These are phyloP conservation scores for Sorex maritimensis DNA, from an alignment of 2,797 vertebrate species.

Conservation along the genomic window DNA sequence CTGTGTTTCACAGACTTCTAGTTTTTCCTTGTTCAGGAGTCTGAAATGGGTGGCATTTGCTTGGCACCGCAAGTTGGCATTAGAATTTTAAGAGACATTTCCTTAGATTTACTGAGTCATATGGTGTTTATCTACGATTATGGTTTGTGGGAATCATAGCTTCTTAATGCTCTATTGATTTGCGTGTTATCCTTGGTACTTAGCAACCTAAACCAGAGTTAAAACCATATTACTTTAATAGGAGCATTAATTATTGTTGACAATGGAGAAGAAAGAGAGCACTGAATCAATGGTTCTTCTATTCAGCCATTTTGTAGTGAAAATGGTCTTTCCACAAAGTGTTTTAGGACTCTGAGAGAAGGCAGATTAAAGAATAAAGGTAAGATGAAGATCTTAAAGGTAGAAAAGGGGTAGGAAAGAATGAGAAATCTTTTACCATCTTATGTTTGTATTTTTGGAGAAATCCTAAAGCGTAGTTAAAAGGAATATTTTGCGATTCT, in stretches of 20 bases:
- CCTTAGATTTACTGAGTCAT: constrained; percentile 77
- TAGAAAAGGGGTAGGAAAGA: background rate
- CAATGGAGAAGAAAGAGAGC: constrained; percentile 50
- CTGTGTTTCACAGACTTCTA: constrained; percentile 57
- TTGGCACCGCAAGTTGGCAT: constrained; percentile 73
- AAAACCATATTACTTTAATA: constrained; percentile 73
- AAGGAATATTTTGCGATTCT: constrained; percentile 10
- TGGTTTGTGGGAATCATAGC: constrained; percentile 60
- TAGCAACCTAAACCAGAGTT: constrained; percentile 79
- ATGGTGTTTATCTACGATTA: constrained; percentile 79
- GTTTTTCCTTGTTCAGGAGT: constrained; percentile 64
- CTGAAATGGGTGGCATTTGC: constrained; percentile 59
- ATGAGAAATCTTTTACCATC: background rate
- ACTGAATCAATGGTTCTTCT: background rate
- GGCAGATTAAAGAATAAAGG: background rate
- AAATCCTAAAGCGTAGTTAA: background rate
- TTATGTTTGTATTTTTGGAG: background rate
- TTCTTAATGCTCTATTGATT: constrained; percentile 75
- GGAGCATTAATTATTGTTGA: constrained; percentile 74
- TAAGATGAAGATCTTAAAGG: constrained; percentile 50
- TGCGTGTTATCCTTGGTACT: constrained; percentile 70
- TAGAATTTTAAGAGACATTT: constrained; percentile 78
- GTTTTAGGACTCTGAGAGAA: background rate
- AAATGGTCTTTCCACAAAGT: background rate
- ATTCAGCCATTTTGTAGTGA: constrained; percentile 6